Evolutionary conservation across 2,888 invertebrate genomes (phyloP).

Genomic region (Noctua janthe): DNA sequence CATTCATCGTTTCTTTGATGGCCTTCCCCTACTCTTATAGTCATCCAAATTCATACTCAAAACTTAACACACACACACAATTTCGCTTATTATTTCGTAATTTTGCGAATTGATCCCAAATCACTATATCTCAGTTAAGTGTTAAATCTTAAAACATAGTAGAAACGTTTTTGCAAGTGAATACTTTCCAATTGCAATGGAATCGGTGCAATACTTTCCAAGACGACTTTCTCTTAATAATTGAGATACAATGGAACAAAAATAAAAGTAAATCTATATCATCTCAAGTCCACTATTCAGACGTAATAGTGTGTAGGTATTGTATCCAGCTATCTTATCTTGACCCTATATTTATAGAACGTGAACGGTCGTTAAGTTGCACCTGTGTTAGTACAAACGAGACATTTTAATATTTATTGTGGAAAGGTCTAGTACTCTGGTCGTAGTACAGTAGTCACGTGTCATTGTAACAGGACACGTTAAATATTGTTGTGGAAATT

Average conservation of each 20-base stretch:
- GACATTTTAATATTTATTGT: slow-evolving; percentile 52
- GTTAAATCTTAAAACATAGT: neutral
- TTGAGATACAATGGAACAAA: neutral
- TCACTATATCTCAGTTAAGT: neutral
- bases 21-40: neutral
- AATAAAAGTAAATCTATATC: slow-evolving; percentile 1
- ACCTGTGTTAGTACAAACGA: slow-evolving; percentile 50
- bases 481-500: slow-evolving; percentile 11
- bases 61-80: neutral
- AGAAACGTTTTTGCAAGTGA: neutral
- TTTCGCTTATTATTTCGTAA: neutral
- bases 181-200: neutral
- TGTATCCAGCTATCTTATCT: slow-evolving; percentile 27
- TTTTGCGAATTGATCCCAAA: neutral
- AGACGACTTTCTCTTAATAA: slow-evolving; percentile 2
- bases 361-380: slow-evolving; percentile 37
- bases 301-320: slow-evolving; percentile 14
- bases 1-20: neutral
- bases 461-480: neutral
- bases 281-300: slow-evolving; percentile 6
- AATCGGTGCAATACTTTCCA: slow-evolving; percentile 6
- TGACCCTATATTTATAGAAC: slow-evolving; percentile 45
- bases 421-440: slow-evolving; percentile 35
- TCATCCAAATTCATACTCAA: too few relatives aligned
- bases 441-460: slow-evolving; percentile 2